Evolutionary conservation across 2,888 invertebrate genomes (phyloP), one percentile per base, ranked within the genome.

Genomic region (Stratiomys singularior): DNA sequence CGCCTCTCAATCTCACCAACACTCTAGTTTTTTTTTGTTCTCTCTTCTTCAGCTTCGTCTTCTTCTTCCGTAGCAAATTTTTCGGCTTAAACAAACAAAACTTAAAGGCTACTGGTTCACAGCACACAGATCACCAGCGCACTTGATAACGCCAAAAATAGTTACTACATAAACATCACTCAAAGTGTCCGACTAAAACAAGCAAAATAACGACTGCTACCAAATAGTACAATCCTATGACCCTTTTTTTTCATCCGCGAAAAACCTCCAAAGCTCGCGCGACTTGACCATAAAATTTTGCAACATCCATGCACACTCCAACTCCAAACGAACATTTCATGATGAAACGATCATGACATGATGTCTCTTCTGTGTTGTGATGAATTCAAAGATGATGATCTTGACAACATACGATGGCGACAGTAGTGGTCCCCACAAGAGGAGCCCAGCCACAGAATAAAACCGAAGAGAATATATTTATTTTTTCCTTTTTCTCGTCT

Each of bases 311-410:
- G 37, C 30, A 27, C 30, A 66, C 66, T 28, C 23, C 63, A 63
- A n/a, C n/a, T n/a, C n/a, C n/a, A 5, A 13, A 15, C 15, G 27
- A 63, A 37, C 37, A 37, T 37, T 52, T 37, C 37, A 37, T 66
- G 66, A 66, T 37, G 69, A 69, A 47, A 69, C 25, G 69, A 30
- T 69, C 69, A 69, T 69, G 69, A 69, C 69, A 69, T 25, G 47
- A 46, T 69, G 69, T 25, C 69, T 69, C 46, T 46, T 37, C 67
- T 18, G n/a, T 46, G 37, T 37, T 37, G 3, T 37, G 46, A 21
- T 21, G 47, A 69, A 23, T 15, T 11, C 30, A 46, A 60, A 25
- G 60, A 69, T 47, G 46, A 25, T 69, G 69, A 69, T 69, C 47
- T 30, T 69, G 69, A 69, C 69, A 47, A 47, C 69, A 46, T 44